Percentiles rank a stretch among this genome's conserved stretches.
phyloP scores from a whole-genome alignment of 2,797 vertebrate species.

The Odontamblyopus rebecca region DNA sequence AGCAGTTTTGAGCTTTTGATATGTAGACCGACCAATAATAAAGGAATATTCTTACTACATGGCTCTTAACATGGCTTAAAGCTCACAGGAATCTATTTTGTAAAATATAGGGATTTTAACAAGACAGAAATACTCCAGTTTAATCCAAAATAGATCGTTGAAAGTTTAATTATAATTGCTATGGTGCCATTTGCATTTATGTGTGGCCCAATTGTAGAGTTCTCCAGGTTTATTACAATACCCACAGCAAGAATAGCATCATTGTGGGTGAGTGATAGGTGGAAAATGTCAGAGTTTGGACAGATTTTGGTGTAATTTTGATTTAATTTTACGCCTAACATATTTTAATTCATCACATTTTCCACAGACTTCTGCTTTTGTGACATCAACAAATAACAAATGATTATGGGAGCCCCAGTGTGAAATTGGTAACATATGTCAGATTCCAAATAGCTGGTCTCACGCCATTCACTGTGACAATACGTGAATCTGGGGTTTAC shows the following conservation, averaged over 20 bases:
- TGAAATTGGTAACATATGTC: slow-evolving; percentile 8
- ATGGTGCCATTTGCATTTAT: background rate
- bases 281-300: background rate
- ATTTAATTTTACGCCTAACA: background rate
- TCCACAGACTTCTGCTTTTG: background rate
- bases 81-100: too few species aligned
- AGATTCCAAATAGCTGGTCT: background rate
- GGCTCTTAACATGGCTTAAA: too few species aligned
- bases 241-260: background rate
- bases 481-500: background rate
- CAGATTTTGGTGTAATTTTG: background rate
- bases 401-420: background rate
- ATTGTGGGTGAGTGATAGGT: background rate
- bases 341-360: slow-evolving; percentile 2
- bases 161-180: background rate
- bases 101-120: background rate
- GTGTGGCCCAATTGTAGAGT: background rate
- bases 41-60: too few species aligned
- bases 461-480: background rate
- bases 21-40: too few species aligned
- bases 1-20: too few species aligned
- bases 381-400: slow-evolving; percentile 2
- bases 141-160: background rate
- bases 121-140: background rate
- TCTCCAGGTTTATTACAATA: background rate